Evolutionary conservation across 1,140 invertebrate genomes (phyloP).

Genomic region (Drosophila cardini): DNA sequence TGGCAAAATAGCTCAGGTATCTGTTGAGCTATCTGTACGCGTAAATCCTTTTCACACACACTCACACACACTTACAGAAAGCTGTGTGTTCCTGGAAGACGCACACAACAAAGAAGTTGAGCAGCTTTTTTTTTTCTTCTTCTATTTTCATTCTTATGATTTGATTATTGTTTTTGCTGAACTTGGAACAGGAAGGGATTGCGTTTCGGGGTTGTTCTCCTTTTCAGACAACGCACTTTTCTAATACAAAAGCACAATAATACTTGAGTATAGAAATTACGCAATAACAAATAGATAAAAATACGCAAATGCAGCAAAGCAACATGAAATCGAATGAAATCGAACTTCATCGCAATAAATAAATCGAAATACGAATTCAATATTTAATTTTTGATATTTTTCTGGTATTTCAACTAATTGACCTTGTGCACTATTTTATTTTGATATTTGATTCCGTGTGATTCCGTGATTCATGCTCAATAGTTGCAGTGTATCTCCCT

Average conservation of each 20-base stretch:
- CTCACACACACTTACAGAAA: conserved; percentile 23
- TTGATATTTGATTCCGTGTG: conserved; percentile 67
- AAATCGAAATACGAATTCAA: conserved; percentile 36
- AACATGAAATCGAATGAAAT: conserved; percentile 27
- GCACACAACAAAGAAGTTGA: conserved; percentile 66
- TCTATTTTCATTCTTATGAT: conserved; percentile 6
- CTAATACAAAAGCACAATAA: conserved; percentile 24
- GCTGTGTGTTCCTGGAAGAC: conserved; percentile 63
- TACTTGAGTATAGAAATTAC: conserved; percentile 43
- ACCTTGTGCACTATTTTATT: conserved; percentile 81
- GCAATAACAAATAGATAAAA: conserved; percentile 35
- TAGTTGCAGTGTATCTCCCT: conserved; percentile 49
- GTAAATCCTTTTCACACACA: conserved; percentile 79
- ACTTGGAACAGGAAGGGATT: conserved; percentile 57
- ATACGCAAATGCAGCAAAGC: conserved; percentile 37
- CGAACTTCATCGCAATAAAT: conserved; percentile 31
- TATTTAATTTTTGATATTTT: conserved; percentile 64
- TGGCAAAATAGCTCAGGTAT: conserved; percentile 75
- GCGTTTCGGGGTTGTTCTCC: conserved; percentile 49
- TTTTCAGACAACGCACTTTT: conserved; percentile 44
- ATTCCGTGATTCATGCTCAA: conserved; percentile 70
- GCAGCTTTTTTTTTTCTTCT: conserved; percentile 53
- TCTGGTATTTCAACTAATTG: conserved; percentile 77
- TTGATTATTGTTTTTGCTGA: conserved; percentile 37
- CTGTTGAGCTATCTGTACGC: conserved; percentile 66